phyloP scores from a whole-genome alignment of 2,888 invertebrate species.

The Exocentrus adspersus region DNA sequence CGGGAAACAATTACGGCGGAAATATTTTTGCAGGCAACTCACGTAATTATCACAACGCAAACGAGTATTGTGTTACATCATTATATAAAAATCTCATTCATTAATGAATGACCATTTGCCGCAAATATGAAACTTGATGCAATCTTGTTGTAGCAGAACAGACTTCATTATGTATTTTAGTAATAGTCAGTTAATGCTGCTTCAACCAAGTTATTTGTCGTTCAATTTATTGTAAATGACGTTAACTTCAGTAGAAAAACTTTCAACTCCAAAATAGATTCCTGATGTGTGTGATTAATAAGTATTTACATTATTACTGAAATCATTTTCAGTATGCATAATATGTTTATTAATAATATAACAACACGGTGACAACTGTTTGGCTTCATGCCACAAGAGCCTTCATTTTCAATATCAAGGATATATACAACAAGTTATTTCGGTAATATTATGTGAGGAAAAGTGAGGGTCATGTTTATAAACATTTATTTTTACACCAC shows the following conservation, averaged over 20 bases:
- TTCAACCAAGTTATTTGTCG: too few species aligned
- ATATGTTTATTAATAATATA: not conserved
- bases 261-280: too few species aligned
- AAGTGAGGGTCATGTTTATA: too few species aligned
- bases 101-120: constrained; percentile 18
- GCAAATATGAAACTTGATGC: not conserved
- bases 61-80: constrained; percentile 18
- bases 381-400: not conserved
- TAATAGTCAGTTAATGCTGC: too few species aligned
- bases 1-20: not conserved
- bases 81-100: constrained; percentile 21
- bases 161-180: not conserved
- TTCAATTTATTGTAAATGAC: too few species aligned
- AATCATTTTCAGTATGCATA: too few species aligned
- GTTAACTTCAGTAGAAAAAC: too few species aligned
- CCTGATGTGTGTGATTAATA: too few species aligned
- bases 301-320: too few species aligned
- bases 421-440: constrained; percentile 2
- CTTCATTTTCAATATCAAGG: constrained; percentile 8
- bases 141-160: not conserved
- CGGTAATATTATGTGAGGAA: too few species aligned
- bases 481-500: too few species aligned
- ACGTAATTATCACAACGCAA: constrained; percentile 14
- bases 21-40: not conserved
- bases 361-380: not conserved